Evolutionary conservation across 2,888 invertebrate genomes (phyloP), one percentile per base, ranked within the genome.

Genomic region (Candidula unifasciata): DNA sequence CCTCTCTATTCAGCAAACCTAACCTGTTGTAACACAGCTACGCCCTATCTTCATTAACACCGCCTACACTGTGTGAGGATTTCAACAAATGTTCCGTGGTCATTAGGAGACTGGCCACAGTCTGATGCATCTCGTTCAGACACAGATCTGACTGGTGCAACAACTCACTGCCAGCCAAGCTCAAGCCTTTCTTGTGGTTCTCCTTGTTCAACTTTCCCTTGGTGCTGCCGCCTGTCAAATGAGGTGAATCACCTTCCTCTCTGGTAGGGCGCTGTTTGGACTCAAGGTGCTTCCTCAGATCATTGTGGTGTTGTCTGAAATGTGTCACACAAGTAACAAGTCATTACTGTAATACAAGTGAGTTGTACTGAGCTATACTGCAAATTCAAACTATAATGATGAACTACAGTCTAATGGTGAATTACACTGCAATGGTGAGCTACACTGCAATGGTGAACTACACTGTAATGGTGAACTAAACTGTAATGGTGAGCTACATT

Each of bases 141-240:
- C 88, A 89, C 37, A 89, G 88, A 64, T 90, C 90, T 5, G 89
- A 87, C 81, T 89, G 89, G 35, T 88, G 87, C n/a, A 90, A 30
- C 5, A 77, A 52, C 64, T 84, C 68, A 44, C 74, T 79, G 44
- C 66, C 37, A n/a, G 3, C 21, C 5, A 30, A 16, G 30, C 30
- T 79, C 27, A 52, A 66, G 27, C 44, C 8, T 21, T 3, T 79
- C 66, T 66, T 68, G 10, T 30, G 52, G 27, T 16, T 21, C 8
- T 30, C 79, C 10, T 0, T 21, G 8, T 6, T 3, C 16, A 18
- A 2, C 2, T 76, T 57, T 6, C 60, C 77, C 10, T 24, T 24
- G 1, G 24, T n/a, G 10, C 3, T 10, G 24, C 60, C 30, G n/a
- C 37, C 35, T 35, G 60, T 27, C 60, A 6, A n/a, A n/a, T 33